phyloP scores from a whole-genome alignment of 1,140 invertebrate genomes.

The Drosophila pseudoananassae region DNA sequence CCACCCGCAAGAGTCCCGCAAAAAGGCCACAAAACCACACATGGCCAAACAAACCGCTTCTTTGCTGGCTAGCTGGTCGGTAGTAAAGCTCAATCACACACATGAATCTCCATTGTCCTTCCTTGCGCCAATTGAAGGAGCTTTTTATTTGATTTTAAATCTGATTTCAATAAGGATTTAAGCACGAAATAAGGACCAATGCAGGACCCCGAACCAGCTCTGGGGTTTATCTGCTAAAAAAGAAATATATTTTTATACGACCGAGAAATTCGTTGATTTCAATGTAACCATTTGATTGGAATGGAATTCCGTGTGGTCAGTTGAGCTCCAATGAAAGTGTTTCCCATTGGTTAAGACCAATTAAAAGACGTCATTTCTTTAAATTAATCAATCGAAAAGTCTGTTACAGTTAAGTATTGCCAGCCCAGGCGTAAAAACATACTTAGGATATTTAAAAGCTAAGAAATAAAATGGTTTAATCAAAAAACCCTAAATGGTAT shows the following conservation, averaged over 20 bases:
- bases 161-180: conserved; percentile 58
- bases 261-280: conserved; percentile 16
- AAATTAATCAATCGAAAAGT: conserved; percentile 20
- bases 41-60: conserved; percentile 38
- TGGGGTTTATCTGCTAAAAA: conserved; percentile 52
- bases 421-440: not conserved
- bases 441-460: not conserved
- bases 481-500: not conserved
- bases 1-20: not conserved
- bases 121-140: conserved; percentile 41
- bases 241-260: conserved; percentile 49
- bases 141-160: conserved; percentile 74
- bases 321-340: conserved; percentile 3
- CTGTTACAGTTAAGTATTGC: not conserved
- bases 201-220: conserved; percentile 5
- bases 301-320: conserved; percentile 26
- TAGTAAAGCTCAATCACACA: conserved; percentile 42
- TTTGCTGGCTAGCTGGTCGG: conserved; percentile 32
- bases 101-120: conserved; percentile 45
- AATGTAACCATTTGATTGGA: conserved; percentile 30
- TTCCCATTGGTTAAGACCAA: conserved; percentile 17
- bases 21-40: conserved; percentile 24
- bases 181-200: conserved; percentile 7
- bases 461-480: not conserved
- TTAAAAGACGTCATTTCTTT: conserved; percentile 5